A percentile compares a stretch with the other conserved stretches of the same genome.
Evolutionary conservation across 1,140 invertebrate species (phyloP).

Genomic region (Diuraphis noxia): DNA sequence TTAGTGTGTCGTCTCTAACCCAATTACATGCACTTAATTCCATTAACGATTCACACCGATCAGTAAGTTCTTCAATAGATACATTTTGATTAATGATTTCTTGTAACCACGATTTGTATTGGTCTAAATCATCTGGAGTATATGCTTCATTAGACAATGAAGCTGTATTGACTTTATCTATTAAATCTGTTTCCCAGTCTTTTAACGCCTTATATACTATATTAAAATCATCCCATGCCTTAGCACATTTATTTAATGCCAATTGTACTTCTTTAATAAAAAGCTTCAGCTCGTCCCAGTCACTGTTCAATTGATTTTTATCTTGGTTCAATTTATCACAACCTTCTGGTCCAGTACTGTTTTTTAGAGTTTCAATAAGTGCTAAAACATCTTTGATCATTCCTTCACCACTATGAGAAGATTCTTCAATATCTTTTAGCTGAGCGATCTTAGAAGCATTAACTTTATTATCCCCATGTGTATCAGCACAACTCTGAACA

Average conservation of each 20-base stretch:
- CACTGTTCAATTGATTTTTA: slow-evolving; percentile 78
- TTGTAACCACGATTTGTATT: slow-evolving; percentile 73
- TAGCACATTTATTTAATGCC: slow-evolving; percentile 77
- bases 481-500: slow-evolving; percentile 81
- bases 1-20: slow-evolving; percentile 83
- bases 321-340: slow-evolving; percentile 83
- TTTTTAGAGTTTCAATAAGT: slow-evolving; percentile 76
- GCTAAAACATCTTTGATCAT: slow-evolving; percentile 75
- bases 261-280: slow-evolving; percentile 78
- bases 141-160: slow-evolving; percentile 78
- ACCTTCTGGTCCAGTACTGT: slow-evolving; percentile 82
- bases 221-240: slow-evolving; percentile 84
- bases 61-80: slow-evolving; percentile 79
- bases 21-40: slow-evolving; percentile 80
- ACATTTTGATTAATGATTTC: slow-evolving; percentile 79
- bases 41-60: slow-evolving; percentile 83
- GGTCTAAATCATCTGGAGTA: slow-evolving; percentile 75
- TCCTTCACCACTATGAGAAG: slow-evolving; percentile 66
- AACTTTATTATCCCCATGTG: slow-evolving; percentile 66
- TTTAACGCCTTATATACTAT: slow-evolving; percentile 76
- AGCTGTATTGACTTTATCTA: slow-evolving; percentile 58
- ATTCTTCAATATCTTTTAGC: slow-evolving; percentile 40
- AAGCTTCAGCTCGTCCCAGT: slow-evolving; percentile 85
- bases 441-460: background rate
- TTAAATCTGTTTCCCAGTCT: slow-evolving; percentile 75